Evolutionary conservation across 2,797 vertebrate genomes (phyloP).

Genomic region (Holocentrus rufus): DNA sequence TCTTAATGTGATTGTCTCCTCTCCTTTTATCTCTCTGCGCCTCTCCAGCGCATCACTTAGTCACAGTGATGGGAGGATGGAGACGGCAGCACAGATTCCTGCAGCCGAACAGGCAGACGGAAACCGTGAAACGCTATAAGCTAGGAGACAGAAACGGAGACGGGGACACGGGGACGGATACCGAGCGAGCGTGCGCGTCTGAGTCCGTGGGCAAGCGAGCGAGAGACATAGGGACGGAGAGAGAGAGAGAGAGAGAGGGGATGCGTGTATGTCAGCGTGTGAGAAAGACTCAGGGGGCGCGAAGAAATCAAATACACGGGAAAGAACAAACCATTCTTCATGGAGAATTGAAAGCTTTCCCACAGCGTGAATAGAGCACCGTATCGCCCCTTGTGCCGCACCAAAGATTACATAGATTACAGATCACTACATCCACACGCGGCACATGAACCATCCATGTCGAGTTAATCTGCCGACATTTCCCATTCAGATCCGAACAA

Average conservation of each 20-base stretch:
- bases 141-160: background rate
- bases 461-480: constrained; percentile 51
- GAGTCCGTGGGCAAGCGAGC: constrained; percentile 33
- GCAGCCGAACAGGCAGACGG: constrained; percentile 40
- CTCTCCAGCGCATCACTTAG: constrained; percentile 58
- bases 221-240: constrained; percentile 8
- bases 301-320: background rate
- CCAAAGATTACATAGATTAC: constrained; percentile 61
- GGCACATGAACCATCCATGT: constrained; percentile 37
- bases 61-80: constrained; percentile 46
- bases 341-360: constrained; percentile 41
- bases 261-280: background rate
- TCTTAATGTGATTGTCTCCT: constrained; percentile 71
- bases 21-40: constrained; percentile 58
- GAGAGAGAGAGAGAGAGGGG: background rate
- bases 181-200: constrained; percentile 13
- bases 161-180: constrained; percentile 2
- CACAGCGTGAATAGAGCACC: constrained; percentile 32
- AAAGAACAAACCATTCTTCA: constrained; percentile 21
- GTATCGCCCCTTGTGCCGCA: constrained; percentile 30
- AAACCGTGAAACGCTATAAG: constrained; percentile 11
- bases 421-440: constrained; percentile 55
- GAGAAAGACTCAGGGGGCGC: constrained; percentile 1
- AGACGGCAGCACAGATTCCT: constrained; percentile 58
- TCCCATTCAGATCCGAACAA: constrained; percentile 55